Conservation (phyloP, 1,140 invertebrate species). For the Drosophila punjabiensis region DNA sequence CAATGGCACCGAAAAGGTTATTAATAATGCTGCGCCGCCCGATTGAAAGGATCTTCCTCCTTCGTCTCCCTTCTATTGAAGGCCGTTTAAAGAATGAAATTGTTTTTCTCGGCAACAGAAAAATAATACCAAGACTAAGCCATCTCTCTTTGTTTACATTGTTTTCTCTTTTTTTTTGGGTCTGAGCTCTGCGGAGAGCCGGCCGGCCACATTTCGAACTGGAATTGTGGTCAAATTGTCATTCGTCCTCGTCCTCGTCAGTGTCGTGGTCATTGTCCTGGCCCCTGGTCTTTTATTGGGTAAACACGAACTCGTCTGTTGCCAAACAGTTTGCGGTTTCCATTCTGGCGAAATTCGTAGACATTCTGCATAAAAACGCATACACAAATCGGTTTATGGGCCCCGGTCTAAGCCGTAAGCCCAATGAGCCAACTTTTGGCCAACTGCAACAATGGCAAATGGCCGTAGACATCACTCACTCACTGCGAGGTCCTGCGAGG, state of each 20-base stretch:
- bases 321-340: conserved; percentile 74
- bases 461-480: conserved; percentile 41
- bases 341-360: conserved; percentile 45
- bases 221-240: conserved; percentile 76
- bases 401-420: conserved; percentile 52
- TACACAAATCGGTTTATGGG: conserved; percentile 68
- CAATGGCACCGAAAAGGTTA: conserved; percentile 47
- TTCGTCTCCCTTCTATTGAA: not conserved
- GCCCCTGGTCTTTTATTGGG: conserved; percentile 44
- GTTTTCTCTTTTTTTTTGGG: conserved; percentile 5
- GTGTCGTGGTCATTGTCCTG: conserved; percentile 24
- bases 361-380: conserved; percentile 45
- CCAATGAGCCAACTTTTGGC: conserved; percentile 65
- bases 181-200: conserved; percentile 24
- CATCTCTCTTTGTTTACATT: conserved; percentile 52
- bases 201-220: conserved; percentile 66
- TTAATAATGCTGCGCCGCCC: conserved; percentile 58
- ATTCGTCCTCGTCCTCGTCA: conserved; percentile 14
- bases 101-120: conserved; percentile 28
- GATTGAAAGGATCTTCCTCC: not conserved
- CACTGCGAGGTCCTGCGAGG: not conserved
- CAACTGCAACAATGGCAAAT: conserved; percentile 41
- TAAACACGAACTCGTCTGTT: conserved; percentile 50
- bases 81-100: conserved; percentile 46
- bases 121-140: conserved; percentile 35